Base-by-base conservation (phyloP, 2,888 invertebrate species). In the Conchocele bisecta region DNA sequence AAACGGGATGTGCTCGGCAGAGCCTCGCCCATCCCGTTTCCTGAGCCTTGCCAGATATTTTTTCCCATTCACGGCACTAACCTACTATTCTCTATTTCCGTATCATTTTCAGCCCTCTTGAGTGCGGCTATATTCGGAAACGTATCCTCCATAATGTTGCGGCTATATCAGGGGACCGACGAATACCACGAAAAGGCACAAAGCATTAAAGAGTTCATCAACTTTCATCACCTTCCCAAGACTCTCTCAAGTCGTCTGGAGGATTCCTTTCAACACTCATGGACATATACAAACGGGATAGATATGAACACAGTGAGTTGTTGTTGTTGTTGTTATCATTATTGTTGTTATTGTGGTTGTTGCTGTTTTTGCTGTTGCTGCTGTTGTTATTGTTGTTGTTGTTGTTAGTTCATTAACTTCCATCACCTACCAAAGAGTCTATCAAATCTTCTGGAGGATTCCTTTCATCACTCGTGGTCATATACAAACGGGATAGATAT, bases 81-180 rank as follows among this genome's bases (percentile, higher is more conserved):
- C n/a, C n/a, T n/a, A n/a, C n/a, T n/a, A n/a, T n/a, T n/a, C n/a
- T n/a, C n/a, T n/a, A n/a, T n/a, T n/a, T n/a, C n/a, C n/a, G n/a
- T 44, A 6, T 51, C 11, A 31, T 56, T 60, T 81, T 5, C 84
- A 91, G 91, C 91, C n/a, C 79, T 91, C 37, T 85, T 91, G 86
- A 91, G 90, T 73, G 91, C 91, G 57, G 91, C 91, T 57, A 91
- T 91, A 28, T 91, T 91, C 71, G 91, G 91, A 56, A 91, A 91
- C 88, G 91, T 91, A 15, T 91, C 91, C 3, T 90, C 90, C 37
- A 91, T 91, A 72, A 91, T 91, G 91, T 78, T 91, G 75, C 72
- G 91, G 26, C 77, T 91, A 53, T 91, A 91, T 71, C 90, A 91
- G 68, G 91, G 91, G 3, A 89, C 90, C 0, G 91, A 91, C 73